A percentile compares a stretch with the other conserved stretches of the same genome.
Conservation (phyloP, 2,888 invertebrate species). For the Thyatira batis region DNA sequence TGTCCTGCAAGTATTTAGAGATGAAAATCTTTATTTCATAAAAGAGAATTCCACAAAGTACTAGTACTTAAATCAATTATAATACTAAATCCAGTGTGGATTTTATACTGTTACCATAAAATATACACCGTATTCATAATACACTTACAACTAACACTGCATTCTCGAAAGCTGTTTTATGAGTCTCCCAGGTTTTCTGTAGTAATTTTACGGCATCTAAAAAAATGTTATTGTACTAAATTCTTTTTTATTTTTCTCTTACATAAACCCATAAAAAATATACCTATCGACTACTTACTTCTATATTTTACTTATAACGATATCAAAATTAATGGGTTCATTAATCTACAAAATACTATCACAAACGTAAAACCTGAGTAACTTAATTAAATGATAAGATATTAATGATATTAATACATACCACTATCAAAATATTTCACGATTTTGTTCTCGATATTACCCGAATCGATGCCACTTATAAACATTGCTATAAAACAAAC, state of each 20-base stretch:
- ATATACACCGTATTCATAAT: not conserved
- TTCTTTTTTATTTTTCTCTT: not conserved
- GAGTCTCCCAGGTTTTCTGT: slow-evolving; percentile 37
- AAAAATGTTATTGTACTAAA: slow-evolving; percentile 14
- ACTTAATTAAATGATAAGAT: not conserved
- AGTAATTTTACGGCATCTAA: slow-evolving; percentile 33
- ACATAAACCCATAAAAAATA: too few relatives aligned
- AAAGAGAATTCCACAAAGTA: too few relatives aligned
- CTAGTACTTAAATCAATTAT: too few relatives aligned
- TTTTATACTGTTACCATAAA: too few relatives aligned
- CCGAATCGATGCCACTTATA: slow-evolving; percentile 1
- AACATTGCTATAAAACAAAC: slow-evolving; percentile 5
- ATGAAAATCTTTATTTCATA: too few relatives aligned
- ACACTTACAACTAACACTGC: slow-evolving; percentile 44
- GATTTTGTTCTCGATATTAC: slow-evolving; percentile 14
- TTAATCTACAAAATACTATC: not conserved
- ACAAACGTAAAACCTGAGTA: not conserved
- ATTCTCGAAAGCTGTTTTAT: slow-evolving; percentile 39
- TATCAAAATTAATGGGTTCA: too few relatives aligned
- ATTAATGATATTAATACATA: slow-evolving; percentile 22
- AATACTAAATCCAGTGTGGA: too few relatives aligned
- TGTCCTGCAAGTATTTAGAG: too few relatives aligned
- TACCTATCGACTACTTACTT: too few relatives aligned
- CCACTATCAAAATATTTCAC: slow-evolving; percentile 37
- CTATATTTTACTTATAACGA: not conserved